Base-by-base conservation (phyloP, 30 jellyfish, hydroid and myxozoan genomes). In the Chironex yamaguchii region DNA sequence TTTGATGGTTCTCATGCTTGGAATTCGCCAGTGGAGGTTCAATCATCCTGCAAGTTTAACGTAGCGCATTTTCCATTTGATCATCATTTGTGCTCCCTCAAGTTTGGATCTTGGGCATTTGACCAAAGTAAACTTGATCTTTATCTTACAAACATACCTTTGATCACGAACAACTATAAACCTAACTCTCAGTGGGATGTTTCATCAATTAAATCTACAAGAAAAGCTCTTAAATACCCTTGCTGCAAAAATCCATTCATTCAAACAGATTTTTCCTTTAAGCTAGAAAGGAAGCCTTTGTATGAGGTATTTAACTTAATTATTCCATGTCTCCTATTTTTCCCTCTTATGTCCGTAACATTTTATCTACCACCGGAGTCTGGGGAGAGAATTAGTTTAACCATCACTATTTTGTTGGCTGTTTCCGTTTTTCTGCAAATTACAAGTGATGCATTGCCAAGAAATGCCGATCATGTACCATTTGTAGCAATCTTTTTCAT, bases 311-410 rank as follows among this genome's bases (percentile, higher is more conserved):
- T 86, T 35, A 93, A 87, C 54, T 94, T 86, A 25, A 88, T 93
- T 20, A 54, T 91, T 17, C 98, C 98, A 32, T 93, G 98, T 76
- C 70, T 93, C 9, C 96, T 93, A 6, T 36, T 93, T 2, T 89
- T 93, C 0, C 36, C 72, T 21, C 82, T 93, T 3, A 83, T 82
- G 1, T 35, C 83, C 48, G 88, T 93, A 54, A 95, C 92, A 50
- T 93, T 93, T 49, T 93, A 82, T 86, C 85, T 93, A 50, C 98
- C 98, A 1, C 98, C 98, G 33, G 98, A 93, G 53, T 79, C 96
- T 3, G 98, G 98, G 0, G 98, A 93, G 70, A 77, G 98, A 33
- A 88, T 93, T 62, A 70, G 96, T 24, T 74, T 93, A 32, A 88
- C 97, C 0, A 93, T 93, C 28, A 93, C 98, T 12, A 88, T 93